These are phyloP conservation scores for Xanthorhoe designata DNA, from an alignment of 2,888 invertebrate genomes.

Conservation along the genomic window DNA sequence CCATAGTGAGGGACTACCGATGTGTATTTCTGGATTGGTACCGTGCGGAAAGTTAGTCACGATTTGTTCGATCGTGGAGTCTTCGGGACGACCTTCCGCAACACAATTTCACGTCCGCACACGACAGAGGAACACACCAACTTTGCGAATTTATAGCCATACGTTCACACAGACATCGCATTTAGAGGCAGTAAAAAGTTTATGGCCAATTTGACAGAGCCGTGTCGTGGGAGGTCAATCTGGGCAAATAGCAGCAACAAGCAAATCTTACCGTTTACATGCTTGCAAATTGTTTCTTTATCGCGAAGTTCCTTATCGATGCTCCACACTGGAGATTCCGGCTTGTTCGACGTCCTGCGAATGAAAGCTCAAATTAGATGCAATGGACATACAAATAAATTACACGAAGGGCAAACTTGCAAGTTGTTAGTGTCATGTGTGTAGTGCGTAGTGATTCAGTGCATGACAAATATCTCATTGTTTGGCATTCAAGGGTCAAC, in stretches of 20 bases:
- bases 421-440: constrained; percentile 45
- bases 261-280: constrained; percentile 75
- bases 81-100: constrained; percentile 70
- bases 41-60: constrained; percentile 83
- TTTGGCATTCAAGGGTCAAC: constrained; percentile 74
- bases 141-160: constrained; percentile 43
- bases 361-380: constrained; percentile 45
- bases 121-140: constrained; percentile 44
- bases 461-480: constrained; percentile 69
- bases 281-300: constrained; percentile 72
- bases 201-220: constrained; percentile 44
- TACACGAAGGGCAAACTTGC: constrained; percentile 45
- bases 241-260: constrained; percentile 29
- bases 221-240: constrained; percentile 44
- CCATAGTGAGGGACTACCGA: constrained; percentile 64
- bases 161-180: constrained; percentile 40
- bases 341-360: constrained; percentile 74
- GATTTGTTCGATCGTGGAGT: constrained; percentile 65
- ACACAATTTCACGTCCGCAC: constrained; percentile 55
- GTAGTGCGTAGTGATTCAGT: constrained; percentile 58
- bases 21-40: constrained; percentile 83
- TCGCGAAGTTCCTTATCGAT: constrained; percentile 74
- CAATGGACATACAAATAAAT: constrained; percentile 20
- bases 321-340: constrained; percentile 78
- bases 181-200: constrained; percentile 51